A percentile compares a stretch with the other conserved stretches of the same genome.
These are phyloP conservation scores for Tapirus indicus DNA, from an alignment of 2,797 vertebrate species.

Conservation along the genomic window DNA sequence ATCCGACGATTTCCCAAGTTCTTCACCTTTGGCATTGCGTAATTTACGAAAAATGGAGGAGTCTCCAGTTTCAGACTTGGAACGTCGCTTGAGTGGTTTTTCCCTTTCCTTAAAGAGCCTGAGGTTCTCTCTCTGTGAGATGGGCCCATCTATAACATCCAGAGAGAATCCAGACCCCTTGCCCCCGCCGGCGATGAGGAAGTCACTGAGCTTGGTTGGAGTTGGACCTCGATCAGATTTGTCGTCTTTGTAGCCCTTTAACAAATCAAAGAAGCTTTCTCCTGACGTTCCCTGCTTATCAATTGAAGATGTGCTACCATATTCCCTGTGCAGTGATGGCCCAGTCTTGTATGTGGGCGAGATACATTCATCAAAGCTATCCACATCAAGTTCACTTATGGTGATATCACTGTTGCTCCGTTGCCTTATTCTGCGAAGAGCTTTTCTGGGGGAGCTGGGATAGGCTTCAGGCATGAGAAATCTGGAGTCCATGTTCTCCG, in stretches of 20 bases:
- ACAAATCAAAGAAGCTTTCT: slow-evolving; percentile 96
- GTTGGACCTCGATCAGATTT: slow-evolving; percentile 93
- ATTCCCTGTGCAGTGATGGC: slow-evolving; percentile 96
- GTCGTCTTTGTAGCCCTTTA: slow-evolving; percentile 95
- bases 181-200: slow-evolving; percentile 91
- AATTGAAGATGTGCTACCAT: slow-evolving; percentile 98
- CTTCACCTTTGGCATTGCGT: slow-evolving; percentile 95
- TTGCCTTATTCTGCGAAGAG: slow-evolving; percentile 94
- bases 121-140: slow-evolving; percentile 93
- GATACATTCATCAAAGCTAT: slow-evolving; percentile 96
- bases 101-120: slow-evolving; percentile 96
- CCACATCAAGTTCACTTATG: slow-evolving; percentile 97
- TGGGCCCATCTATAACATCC: slow-evolving; percentile 93
- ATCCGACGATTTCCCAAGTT: slow-evolving; percentile 94
- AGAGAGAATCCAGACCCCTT: slow-evolving; percentile 91
- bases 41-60: slow-evolving; percentile 98
- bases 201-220: slow-evolving; percentile 94
- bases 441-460: slow-evolving; percentile 92
- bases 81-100: slow-evolving; percentile 96
- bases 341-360: slow-evolving; percentile 95
- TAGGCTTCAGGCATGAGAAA: slow-evolving; percentile 94
- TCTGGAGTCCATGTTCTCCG: slow-evolving; percentile 92
- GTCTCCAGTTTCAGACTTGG: slow-evolving; percentile 97
- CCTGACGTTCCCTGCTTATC: slow-evolving; percentile 97
- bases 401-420: slow-evolving; percentile 99